Percentiles rank a stretch among this genome's conserved stretches.
These are phyloP conservation scores for Margaritifera margaritifera DNA, from an alignment of 2,888 invertebrate species.

Conservation along the genomic window DNA sequence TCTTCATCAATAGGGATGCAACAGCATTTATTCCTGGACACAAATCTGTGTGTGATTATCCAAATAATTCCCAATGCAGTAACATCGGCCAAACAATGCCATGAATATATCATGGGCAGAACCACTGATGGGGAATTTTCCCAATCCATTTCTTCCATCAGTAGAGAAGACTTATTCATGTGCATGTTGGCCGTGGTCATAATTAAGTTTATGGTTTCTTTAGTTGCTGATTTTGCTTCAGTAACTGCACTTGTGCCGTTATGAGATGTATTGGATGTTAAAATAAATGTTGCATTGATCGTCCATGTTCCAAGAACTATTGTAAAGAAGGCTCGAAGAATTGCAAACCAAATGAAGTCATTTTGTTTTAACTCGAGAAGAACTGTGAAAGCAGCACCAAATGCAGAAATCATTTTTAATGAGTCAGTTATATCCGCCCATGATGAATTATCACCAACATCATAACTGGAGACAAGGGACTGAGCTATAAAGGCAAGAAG, in stretches of 20 bases:
- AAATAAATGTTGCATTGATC: too few species aligned
- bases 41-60: constrained; percentile 9
- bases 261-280: too few species aligned
- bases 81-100: constrained; percentile 19
- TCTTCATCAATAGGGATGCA: constrained; percentile 12
- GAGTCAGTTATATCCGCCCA: constrained; percentile 16
- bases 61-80: constrained; percentile 10
- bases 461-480: constrained; percentile 12
- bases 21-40: constrained; percentile 3
- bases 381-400: constrained; percentile 12
- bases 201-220: too few species aligned
- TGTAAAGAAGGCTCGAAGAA: constrained; percentile 16
- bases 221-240: too few species aligned
- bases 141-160: too few species aligned
- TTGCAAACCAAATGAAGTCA: constrained; percentile 15
- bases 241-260: too few species aligned
- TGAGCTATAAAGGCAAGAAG: constrained; percentile 17
- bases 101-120: not conserved
- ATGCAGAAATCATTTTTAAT: constrained; percentile 17
- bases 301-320: constrained; percentile 20
- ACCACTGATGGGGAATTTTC: too few species aligned
- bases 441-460: constrained; percentile 3
- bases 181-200: too few species aligned
- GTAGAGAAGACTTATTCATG: too few species aligned
- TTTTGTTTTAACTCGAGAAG: constrained; percentile 16